Percentiles rank a stretch among this genome's conserved stretches.
These are phyloP conservation scores for Ploceus nigricollis DNA, from an alignment of 2,113 vertebrate species.

Conservation along the genomic window DNA sequence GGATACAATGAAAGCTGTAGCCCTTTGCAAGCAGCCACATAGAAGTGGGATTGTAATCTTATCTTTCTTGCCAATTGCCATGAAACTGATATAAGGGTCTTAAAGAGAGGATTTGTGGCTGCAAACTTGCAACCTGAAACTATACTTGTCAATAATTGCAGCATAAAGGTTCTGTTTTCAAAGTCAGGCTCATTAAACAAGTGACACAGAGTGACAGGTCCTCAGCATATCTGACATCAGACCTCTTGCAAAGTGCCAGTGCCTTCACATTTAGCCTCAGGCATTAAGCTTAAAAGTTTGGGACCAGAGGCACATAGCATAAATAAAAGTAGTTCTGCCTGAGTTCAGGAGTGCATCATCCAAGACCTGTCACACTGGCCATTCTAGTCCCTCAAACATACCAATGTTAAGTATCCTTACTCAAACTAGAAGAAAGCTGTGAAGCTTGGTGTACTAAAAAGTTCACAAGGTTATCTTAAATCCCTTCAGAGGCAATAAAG, in stretches of 20 bases:
- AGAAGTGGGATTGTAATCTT: neutral
- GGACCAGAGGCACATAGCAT: neutral
- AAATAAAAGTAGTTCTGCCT: neutral
- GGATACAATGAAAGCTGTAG: neutral
- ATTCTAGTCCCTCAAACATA: neutral
- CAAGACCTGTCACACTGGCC: neutral
- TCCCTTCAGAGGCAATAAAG: neutral
- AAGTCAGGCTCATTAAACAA: neutral
- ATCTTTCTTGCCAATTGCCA: neutral
- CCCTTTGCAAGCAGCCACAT: neutral
- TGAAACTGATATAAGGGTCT: neutral
- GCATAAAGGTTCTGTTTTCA: neutral
- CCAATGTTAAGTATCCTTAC: neutral
- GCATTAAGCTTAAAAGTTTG: rapidly evolving
- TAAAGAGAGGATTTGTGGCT: neutral
- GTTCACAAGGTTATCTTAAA: neutral
- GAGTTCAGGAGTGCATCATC: neutral
- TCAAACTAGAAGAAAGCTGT: neutral
- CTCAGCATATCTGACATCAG: neutral
- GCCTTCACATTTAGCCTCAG: neutral
- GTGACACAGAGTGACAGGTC: neutral
- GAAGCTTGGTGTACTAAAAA: neutral
- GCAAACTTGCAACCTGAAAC: neutral
- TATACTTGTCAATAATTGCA: neutral
- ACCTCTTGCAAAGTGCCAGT: neutral